phyloP scores from a whole-genome alignment of 2,113 vertebrate genomes.

The Malaclemys terrapin region DNA sequence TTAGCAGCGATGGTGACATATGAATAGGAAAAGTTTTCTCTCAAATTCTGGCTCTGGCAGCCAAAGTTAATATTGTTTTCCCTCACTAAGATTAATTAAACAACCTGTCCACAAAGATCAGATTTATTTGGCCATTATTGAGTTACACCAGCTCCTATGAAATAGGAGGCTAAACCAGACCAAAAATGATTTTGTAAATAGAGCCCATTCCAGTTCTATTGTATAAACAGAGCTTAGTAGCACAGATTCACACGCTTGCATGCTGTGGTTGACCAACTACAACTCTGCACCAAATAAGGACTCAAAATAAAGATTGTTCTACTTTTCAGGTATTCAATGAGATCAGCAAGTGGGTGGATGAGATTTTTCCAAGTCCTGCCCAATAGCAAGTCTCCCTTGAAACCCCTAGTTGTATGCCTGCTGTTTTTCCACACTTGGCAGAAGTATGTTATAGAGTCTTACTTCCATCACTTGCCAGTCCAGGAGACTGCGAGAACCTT shows the following conservation, averaged over 20 bases:
- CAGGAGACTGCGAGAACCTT: background rate
- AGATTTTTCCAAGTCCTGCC: background rate
- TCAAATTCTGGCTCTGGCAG: background rate
- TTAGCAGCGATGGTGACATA: background rate
- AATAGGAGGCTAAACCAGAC: constrained; percentile 29
- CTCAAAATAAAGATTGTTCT: constrained; percentile 57
- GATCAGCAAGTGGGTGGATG: constrained; percentile 29
- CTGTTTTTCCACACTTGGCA: background rate
- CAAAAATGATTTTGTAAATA: constrained; percentile 70
- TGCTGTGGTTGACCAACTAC: constrained; percentile 30
- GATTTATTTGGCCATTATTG: constrained; percentile 68
- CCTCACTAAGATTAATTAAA: constrained; percentile 55
- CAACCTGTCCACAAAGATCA: constrained; percentile 57
- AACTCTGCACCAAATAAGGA: constrained; percentile 72
- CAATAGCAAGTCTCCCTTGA: constrained; percentile 15
- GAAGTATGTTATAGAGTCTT: background rate
- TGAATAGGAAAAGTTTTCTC: constrained; percentile 43
- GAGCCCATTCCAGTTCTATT: constrained; percentile 40
- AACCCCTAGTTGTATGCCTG: background rate
- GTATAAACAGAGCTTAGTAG: constrained; percentile 65
- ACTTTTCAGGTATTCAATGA: constrained; percentile 61
- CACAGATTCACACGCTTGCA: background rate
- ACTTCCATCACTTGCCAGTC: background rate
- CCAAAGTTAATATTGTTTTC: constrained; percentile 45
- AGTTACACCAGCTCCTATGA: constrained; percentile 63